These are phyloP conservation scores for Liopterus haemorrhoidalis DNA, from an alignment of 2,888 invertebrate genomes.

Conservation along the genomic window DNA sequence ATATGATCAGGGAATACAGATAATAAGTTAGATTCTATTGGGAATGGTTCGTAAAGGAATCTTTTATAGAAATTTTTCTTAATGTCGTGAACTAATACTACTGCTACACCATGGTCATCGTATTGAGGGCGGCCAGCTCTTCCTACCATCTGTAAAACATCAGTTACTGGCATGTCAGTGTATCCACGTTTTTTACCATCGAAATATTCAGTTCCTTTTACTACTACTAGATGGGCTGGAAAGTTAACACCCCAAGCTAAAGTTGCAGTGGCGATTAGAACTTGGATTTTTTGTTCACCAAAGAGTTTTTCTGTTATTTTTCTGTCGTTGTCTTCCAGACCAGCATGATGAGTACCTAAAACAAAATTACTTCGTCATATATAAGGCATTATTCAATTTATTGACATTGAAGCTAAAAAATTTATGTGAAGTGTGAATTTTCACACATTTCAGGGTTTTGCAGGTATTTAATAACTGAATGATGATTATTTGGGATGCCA, in stretches of 20 bases:
- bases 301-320: conserved; percentile 89
- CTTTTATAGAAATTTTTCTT: conserved; percentile 99
- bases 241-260: conserved; percentile 99
- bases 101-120: conserved; percentile 85
- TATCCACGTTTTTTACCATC: conserved; percentile 95
- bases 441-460: too few relatives aligned
- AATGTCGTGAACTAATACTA: conserved; percentile 86
- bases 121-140: conserved; percentile 96
- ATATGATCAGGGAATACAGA: conserved; percentile 91
- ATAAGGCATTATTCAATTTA: too few relatives aligned
- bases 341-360: conserved; percentile 98
- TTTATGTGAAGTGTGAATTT: too few relatives aligned
- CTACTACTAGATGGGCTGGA: conserved; percentile 95
- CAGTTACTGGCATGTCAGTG: conserved; percentile 99
- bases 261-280: conserved; percentile 93
- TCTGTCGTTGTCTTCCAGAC: conserved; percentile 87
- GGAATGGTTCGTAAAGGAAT: conserved; percentile 98
- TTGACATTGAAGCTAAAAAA: too few relatives aligned
- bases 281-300: conserved; percentile 91
- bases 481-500: too few relatives aligned
- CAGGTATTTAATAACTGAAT: too few relatives aligned
- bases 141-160: conserved; percentile 99
- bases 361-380: too few relatives aligned
- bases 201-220: conserved; percentile 97
- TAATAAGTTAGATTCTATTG: conserved; percentile 92